phyloP scores from a whole-genome alignment of 37 sponge, comb jelly and placozoan genomes.

The Petrosia ficiformis region DNA sequence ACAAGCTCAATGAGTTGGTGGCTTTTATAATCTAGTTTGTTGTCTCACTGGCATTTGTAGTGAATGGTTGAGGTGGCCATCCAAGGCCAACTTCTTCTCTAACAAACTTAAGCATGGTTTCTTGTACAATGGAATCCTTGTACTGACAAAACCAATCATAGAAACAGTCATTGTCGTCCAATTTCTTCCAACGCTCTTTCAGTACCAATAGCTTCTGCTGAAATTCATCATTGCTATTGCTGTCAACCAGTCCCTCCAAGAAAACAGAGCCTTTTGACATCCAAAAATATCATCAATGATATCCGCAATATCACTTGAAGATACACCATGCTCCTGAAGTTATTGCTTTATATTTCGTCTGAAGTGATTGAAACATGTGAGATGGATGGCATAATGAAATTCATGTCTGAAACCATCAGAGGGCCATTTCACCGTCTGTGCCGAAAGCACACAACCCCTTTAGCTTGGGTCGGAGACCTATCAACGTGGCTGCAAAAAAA shows the following conservation, averaged over 20 bases:
- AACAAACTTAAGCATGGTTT: neutral
- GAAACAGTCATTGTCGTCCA: too few species aligned
- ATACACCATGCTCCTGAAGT: constrained; percentile 18
- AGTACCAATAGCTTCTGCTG: neutral
- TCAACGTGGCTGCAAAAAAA: too few species aligned
- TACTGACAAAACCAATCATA: neutral
- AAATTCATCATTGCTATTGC: neutral
- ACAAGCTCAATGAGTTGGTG: constrained; percentile 17
- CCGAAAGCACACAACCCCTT: too few species aligned
- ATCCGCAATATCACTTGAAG: constrained; percentile 3
- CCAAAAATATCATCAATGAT: constrained; percentile 44
- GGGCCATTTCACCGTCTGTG: too few species aligned
- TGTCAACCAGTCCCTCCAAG: constrained; percentile 2
- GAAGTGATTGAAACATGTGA: constrained; percentile 45
- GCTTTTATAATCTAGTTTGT: constrained; percentile 7
- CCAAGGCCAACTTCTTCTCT: constrained; percentile 18
- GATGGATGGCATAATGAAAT: constrained; percentile 24
- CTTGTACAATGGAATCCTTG: neutral
- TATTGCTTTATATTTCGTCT: constrained; percentile 32
- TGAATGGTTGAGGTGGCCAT: neutral
- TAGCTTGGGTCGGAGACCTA: too few species aligned
- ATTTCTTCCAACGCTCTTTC: neutral
- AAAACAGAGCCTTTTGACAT: constrained; percentile 5
- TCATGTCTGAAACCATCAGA: too few species aligned
- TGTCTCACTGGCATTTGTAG: neutral